Conservation (phyloP, 2,888 invertebrate species). For the Xiphydria camelus region DNA sequence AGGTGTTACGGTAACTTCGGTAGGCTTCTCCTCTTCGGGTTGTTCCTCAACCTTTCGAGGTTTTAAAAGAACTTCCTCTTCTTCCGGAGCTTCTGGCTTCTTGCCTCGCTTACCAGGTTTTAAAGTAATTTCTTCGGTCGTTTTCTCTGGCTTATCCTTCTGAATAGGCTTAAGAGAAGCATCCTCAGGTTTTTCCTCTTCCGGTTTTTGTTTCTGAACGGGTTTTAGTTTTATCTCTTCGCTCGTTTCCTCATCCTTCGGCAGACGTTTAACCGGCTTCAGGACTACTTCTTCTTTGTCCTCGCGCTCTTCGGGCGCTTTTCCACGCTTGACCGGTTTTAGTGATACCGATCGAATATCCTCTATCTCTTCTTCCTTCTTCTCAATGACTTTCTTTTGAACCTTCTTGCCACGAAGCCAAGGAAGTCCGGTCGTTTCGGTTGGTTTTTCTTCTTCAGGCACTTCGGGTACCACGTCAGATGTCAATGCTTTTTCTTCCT, state of each 20-base stretch:
- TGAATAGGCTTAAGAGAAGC: constrained; percentile 20
- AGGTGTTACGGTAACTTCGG: constrained; percentile 9
- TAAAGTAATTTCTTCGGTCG: constrained; percentile 27
- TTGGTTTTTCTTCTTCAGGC: constrained; percentile 39
- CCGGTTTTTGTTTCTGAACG: constrained; percentile 56
- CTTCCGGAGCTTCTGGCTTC: constrained; percentile 19
- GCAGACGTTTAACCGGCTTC: constrained; percentile 40
- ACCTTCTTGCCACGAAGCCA: constrained; percentile 4
- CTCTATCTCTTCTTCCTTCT: constrained; percentile 24
- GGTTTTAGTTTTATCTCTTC: constrained; percentile 40
- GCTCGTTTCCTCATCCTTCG: constrained; percentile 32
- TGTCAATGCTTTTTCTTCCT: constrained; percentile 16
- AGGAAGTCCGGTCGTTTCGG: constrained; percentile 47
- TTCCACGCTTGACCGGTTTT: constrained; percentile 27
- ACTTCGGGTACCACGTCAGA: constrained; percentile 34
- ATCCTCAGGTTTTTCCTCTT: constrained; percentile 31
- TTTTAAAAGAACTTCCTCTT: constrained; percentile 30
- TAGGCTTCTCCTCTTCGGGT: constrained; percentile 18
- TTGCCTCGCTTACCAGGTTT: constrained; percentile 30
- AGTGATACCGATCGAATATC: constrained; percentile 23
- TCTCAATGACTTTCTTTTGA: constrained; percentile 14
- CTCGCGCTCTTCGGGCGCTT: constrained; percentile 37
- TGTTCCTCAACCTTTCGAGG: constrained; percentile 21
- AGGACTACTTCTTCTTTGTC: constrained; percentile 37
- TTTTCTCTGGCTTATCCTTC: constrained; percentile 33